Conservation (phyloP, 2,113 vertebrate genomes). For the Xerus inauris region DNA sequence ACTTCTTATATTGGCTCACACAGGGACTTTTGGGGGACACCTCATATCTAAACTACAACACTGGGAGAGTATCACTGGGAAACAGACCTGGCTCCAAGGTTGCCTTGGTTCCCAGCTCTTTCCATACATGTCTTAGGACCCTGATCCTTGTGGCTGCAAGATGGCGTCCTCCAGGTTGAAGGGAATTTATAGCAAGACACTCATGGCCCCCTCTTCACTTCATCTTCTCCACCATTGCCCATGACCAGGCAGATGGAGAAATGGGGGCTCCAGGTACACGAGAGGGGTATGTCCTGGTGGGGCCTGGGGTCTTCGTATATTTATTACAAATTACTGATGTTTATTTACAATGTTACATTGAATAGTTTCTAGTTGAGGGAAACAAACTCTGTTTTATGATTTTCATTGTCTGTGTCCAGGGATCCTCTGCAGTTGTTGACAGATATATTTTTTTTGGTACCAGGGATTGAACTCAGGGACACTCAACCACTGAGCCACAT, state of each 20-base stretch:
- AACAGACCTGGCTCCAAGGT: background rate
- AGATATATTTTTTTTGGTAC: no score
- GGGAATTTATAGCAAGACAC: background rate
- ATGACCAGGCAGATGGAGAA: background rate
- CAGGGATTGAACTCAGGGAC: no score
- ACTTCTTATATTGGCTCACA: no score
- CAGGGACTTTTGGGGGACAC: no score
- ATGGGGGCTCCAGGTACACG: background rate
- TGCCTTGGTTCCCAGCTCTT: background rate
- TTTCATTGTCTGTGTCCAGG: background rate
- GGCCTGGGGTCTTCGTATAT: background rate
- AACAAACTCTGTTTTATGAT: background rate
- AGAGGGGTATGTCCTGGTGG: background rate
- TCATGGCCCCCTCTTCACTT: rapidly evolving
- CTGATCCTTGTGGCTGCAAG: background rate
- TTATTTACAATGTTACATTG: background rate
- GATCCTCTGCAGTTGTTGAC: background rate
- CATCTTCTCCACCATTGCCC: background rate
- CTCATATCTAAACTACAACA: no score
- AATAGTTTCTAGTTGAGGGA: background rate
- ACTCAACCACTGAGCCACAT: no score
- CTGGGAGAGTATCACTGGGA: background rate
- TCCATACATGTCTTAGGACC: background rate
- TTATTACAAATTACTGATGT: background rate
- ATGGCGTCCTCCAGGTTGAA: background rate